Base-by-base conservation (phyloP, 1,140 invertebrate genomes). In the Calliopsis andreniformis region DNA sequence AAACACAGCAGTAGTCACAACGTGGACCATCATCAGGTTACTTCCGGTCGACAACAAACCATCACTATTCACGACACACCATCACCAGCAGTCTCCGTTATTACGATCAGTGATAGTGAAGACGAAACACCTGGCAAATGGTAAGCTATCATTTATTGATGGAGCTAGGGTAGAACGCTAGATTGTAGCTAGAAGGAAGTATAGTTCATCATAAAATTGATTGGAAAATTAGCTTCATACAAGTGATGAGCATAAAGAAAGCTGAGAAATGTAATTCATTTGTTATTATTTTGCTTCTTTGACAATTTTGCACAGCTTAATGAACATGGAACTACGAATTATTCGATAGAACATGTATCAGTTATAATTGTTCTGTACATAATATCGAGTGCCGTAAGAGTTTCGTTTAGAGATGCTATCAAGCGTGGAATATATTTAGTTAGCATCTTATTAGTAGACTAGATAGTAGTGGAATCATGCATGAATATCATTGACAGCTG, bases 31-130 rank as follows among this genome's bases (percentile, higher is more conserved):
- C 93, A 93, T 87, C 89, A 94, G 87, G 85, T 90, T 76, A 90
- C 90, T 35, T 87, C 91, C 35, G 89, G 89, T 43, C 87, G 92
- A 45, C 93, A 94, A 64, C 95, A 95, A 82, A 97, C 97, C 1
- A 98, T 98, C 78, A 97, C 97, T 20, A 98, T 98, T 72, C 94
- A 96, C 61, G 97, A 98, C 88, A 98, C 98, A 18, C 98, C 98
- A 5, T 98, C 97, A 20, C 97, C 97, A 5, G 96, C 97, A 55
- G 96, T 97, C n/a, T 98, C 97, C 59, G 97, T 98, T 73, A 99
- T 99, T 82, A 99, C 98, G 23, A 99, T 99, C 85, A 98, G 97
- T 43, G 98, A 98, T 88, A 98, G 97, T 86, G 98, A 98, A 87
- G 98, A 99, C 89, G 98, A 99, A 89, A 92, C 93, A 20, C 92